These are phyloP conservation scores for Drosophila pachea DNA, from an alignment of 1,140 invertebrate genomes.

Conservation along the genomic window DNA sequence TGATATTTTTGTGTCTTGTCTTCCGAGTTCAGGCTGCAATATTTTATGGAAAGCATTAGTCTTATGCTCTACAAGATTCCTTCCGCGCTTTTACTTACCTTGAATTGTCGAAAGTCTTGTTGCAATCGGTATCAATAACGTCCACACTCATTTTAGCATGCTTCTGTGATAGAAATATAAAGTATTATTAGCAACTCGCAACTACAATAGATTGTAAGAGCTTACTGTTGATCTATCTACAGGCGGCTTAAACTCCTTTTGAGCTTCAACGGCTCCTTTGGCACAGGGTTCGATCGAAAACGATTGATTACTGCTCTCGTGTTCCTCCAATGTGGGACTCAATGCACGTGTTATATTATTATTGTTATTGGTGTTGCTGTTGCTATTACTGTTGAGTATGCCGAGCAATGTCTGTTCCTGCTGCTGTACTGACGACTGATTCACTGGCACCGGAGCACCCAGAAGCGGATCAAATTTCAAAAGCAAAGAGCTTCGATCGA, in stretches of 20 bases:
- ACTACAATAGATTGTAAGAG: background rate
- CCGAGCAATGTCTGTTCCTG: constrained; percentile 46
- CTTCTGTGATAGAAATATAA: constrained; percentile 49
- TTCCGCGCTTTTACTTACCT: constrained; percentile 49
- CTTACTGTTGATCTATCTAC: constrained; percentile 69
- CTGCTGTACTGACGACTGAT: constrained; percentile 42
- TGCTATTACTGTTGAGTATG: constrained; percentile 28
- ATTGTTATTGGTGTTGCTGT: constrained; percentile 21
- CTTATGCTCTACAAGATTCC: background rate
- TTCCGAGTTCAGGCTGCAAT: constrained; percentile 63
- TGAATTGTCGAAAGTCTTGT: constrained; percentile 74
- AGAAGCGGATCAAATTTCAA: constrained; percentile 77
- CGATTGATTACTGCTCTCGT: constrained; percentile 67
- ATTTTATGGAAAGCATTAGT: background rate
- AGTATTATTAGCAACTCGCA: background rate
- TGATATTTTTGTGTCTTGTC: constrained; percentile 68
- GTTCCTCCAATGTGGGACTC: constrained; percentile 74
- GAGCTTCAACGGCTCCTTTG: constrained; percentile 38
- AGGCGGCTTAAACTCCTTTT: constrained; percentile 54
- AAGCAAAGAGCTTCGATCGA: constrained; percentile 72
- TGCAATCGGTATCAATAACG: constrained; percentile 77
- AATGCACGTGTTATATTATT: constrained; percentile 43
- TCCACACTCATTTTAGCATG: constrained; percentile 79
- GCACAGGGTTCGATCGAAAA: constrained; percentile 53
- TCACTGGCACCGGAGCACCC: constrained; percentile 68